phyloP scores from a whole-genome alignment of 2,113 vertebrate genomes.

The Bubo scandiacus region DNA sequence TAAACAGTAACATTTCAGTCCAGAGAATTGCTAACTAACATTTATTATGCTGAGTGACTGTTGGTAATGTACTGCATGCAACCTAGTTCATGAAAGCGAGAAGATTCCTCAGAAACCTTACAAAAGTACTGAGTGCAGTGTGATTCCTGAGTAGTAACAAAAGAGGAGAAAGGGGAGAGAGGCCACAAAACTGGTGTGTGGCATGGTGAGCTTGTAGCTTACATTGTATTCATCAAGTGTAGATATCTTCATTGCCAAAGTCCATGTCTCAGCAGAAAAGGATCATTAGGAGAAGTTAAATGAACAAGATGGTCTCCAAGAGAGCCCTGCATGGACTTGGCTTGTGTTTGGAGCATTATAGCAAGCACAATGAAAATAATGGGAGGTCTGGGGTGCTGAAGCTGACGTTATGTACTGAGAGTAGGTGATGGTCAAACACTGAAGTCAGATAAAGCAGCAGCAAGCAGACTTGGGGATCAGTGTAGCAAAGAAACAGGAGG shows the following conservation, averaged over 20 bases:
- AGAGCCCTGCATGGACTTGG: not conserved
- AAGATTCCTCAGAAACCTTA: not conserved
- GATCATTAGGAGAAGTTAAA: not conserved
- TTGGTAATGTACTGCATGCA: not conserved
- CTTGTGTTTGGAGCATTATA: not conserved
- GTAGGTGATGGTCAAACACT: not conserved
- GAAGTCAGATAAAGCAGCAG: not conserved
- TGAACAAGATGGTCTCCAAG: not conserved
- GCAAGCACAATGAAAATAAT: not conserved
- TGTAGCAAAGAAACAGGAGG: not conserved
- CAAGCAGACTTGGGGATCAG: not conserved
- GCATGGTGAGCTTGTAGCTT: not conserved
- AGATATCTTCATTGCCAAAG: not conserved
- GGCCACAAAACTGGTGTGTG: not conserved
- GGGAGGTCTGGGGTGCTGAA: not conserved
- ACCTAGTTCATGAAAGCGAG: not conserved
- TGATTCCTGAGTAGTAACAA: not conserved
- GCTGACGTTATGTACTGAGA: rapidly evolving
- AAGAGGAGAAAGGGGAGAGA: not conserved
- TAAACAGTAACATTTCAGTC: not conserved
- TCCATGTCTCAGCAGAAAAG: not conserved
- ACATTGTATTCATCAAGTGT: not conserved
- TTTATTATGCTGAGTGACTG: not conserved
- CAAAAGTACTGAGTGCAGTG: not conserved
- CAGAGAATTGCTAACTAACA: not conserved